These are phyloP conservation scores for Neoitamus cyanurus DNA, from an alignment of 2,888 invertebrate species.

Conservation along the genomic window DNA sequence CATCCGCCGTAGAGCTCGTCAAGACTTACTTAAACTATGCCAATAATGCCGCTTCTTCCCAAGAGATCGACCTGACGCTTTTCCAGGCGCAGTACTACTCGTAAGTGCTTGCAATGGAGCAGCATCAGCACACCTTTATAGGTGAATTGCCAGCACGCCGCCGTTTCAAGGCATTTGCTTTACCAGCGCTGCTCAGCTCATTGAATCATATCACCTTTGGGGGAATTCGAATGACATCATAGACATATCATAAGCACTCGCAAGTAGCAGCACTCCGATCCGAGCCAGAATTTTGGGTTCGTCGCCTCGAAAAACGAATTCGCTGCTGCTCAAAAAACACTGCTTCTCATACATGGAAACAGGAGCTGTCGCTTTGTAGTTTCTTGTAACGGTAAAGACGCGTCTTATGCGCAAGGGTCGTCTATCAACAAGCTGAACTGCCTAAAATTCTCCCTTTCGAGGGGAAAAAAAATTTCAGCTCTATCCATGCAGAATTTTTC, in stretches of 20 bases:
- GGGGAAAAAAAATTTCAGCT: background rate
- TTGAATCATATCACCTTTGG: slow-evolving; percentile 23
- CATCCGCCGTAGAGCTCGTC: background rate
- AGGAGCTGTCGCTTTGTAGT: background rate
- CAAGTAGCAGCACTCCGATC: background rate
- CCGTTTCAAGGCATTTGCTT: background rate
- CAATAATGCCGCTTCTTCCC: background rate
- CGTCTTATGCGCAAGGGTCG: background rate
- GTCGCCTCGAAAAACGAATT: background rate
- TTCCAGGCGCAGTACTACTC: background rate
- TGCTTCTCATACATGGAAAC: background rate
- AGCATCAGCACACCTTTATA: background rate
- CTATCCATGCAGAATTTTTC: background rate
- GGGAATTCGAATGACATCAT: slow-evolving; percentile 15
- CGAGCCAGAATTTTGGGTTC: background rate
- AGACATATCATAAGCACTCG: background rate
- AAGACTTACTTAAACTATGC: background rate
- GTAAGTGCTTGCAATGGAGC: background rate
- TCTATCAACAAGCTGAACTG: slow-evolving; percentile 35
- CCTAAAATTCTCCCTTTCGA: background rate
- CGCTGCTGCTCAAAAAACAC: background rate
- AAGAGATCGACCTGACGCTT: background rate
- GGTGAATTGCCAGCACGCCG: background rate
- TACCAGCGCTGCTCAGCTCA: background rate
- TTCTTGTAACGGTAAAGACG: background rate